Percentiles rank a stretch among this genome's conserved stretches.
Evolutionary conservation across 1,140 invertebrate species (phyloP).

Genomic region (Venturia canescens): DNA sequence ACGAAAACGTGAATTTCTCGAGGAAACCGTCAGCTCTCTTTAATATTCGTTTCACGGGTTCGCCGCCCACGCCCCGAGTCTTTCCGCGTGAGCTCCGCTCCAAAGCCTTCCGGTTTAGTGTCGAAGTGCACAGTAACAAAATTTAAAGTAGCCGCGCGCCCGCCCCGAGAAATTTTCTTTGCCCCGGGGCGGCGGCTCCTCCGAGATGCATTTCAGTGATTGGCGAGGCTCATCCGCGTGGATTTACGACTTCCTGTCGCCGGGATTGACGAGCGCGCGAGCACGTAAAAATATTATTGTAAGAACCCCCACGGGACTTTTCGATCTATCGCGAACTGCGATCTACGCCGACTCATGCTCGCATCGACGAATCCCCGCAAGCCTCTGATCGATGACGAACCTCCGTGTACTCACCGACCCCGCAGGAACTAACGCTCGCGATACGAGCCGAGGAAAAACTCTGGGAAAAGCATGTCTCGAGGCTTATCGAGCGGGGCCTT

Average conservation of each 20-base stretch:
- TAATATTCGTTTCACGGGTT: conserved; percentile 11
- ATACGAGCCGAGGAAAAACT: no score
- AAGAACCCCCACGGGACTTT: background rate
- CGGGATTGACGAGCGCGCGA: background rate
- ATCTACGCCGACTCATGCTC: background rate
- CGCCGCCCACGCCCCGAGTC: background rate
- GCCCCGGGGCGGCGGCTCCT: background rate
- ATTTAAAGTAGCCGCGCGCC: conserved; percentile 24
- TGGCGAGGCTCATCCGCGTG: conserved; percentile 1
- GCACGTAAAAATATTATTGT: background rate
- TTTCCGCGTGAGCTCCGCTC: conserved; percentile 12
- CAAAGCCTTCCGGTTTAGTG: background rate
- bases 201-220: conserved; percentile 48
- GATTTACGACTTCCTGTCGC: conserved; percentile 48
- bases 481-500: no score
- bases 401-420: no score
- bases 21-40: background rate
- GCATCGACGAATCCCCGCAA: no score
- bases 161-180: conserved; percentile 13
- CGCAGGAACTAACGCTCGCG: no score
- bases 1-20: background rate
- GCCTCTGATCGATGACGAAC: no score
- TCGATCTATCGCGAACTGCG: background rate
- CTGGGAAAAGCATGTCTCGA: no score
- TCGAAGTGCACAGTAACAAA: background rate